Conservation (phyloP, 2,888 invertebrate species). For the Apamea crenata region DNA sequence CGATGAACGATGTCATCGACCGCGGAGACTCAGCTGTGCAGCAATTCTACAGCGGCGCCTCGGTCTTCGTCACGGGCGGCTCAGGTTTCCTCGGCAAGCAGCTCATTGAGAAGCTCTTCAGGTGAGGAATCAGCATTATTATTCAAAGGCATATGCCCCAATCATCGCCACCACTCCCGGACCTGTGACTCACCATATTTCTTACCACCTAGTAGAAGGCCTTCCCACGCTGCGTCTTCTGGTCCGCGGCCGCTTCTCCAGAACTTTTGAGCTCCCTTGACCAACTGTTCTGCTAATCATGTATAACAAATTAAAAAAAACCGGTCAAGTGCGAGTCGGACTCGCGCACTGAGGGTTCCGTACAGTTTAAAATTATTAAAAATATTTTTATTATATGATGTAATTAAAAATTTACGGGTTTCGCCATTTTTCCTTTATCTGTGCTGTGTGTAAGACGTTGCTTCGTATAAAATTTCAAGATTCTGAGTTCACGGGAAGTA, state of each 20-base stretch:
- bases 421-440: no score
- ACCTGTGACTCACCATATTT: background rate
- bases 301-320: no score
- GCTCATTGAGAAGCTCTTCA: constrained; percentile 42
- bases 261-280: background rate
- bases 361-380: no score
- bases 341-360: no score
- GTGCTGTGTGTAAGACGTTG: no score
- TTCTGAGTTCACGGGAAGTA: no score
- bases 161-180: background rate
- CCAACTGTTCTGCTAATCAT: background rate
- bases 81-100: constrained; percentile 92
- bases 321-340: no score
- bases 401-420: no score
- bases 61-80: constrained; percentile 94
- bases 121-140: background rate
- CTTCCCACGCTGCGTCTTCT: background rate
- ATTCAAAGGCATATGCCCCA: background rate
- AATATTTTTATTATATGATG: no score
- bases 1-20: constrained; percentile 34
- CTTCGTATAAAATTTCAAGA: no score
- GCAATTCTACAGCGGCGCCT: constrained; percentile 88
- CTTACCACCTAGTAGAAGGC: background rate
- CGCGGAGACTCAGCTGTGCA: constrained; percentile 75
- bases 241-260: background rate